Base-by-base conservation (phyloP, 2,888 invertebrate species). In the Nowickia ferox region DNA sequence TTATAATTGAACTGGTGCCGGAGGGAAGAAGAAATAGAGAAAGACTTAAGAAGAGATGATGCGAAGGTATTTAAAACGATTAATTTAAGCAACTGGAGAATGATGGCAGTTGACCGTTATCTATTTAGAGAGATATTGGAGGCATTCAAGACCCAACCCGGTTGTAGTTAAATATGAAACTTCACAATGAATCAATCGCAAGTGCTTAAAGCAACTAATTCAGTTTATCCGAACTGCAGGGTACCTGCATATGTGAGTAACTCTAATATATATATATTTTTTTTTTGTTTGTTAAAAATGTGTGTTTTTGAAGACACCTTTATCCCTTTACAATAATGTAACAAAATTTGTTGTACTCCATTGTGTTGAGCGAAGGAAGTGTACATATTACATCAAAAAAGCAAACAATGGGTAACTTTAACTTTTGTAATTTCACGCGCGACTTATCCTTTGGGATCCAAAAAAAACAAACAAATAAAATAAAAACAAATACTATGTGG, bases 391-490 rank as follows among this genome's bases (percentile, higher is more conserved):
- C 30, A 30, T 30, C 30, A 30, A 66, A 63, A 57, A 55, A 53
- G 44, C 17, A 53, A 72, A 86, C 79, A 83, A 83, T 79, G 76
- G 82, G 22, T 72, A 86, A 86, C 66, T 86, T 86, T 76, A 83
- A 80, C 90, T 91, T 91, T 91, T 91, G 92, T 92, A 92, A 91
- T 92, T 92, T 91, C 91, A 92, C 91, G 92, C 92, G 89, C 91
- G 91, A 92, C 91, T 92, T 91, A 91, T 91, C 91, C 91, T 90
- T 90, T 88, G 91, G 91, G 91, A 91, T 90, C 89, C 13, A 42
- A 17, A 13, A 19, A 51, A 51, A 1, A 3, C 40, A 40, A 46
- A 17, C 11, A 51, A 19, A 53, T 30, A 30, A 4, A 2, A 30
- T 30, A 30, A 30, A 30, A 30, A 30, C 30, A 30, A 30, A 30